phyloP scores from a whole-genome alignment of 2,888 invertebrate genomes.

The Neuroscelio doddi region DNA sequence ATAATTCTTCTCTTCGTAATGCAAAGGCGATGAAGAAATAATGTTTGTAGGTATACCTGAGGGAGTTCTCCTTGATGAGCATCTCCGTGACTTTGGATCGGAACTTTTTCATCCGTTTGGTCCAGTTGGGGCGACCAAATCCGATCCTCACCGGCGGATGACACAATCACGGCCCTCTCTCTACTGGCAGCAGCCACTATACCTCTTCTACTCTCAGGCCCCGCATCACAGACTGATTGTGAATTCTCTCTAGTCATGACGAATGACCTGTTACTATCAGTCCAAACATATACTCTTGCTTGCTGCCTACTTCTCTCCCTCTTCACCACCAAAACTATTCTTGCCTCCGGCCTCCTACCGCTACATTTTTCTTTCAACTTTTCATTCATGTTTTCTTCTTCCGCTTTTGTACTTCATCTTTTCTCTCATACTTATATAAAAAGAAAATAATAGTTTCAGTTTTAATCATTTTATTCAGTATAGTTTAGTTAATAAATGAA shows the following conservation, averaged over 20 bases:
- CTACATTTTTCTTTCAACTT: background rate
- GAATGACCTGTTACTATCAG: slow-evolving; percentile 34
- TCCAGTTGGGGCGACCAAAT: slow-evolving; percentile 46
- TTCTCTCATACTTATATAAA: too few relatives aligned
- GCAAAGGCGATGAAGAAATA: background rate
- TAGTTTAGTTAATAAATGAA: too few relatives aligned
- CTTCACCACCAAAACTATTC: background rate
- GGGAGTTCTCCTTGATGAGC: slow-evolving; percentile 70
- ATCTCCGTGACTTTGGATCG: slow-evolving; percentile 56
- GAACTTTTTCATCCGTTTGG: slow-evolving; percentile 46
- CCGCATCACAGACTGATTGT: slow-evolving; percentile 66
- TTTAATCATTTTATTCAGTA: too few relatives aligned
- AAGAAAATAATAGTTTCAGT: too few relatives aligned
- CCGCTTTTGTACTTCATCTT: too few relatives aligned
- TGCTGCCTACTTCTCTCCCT: background rate
- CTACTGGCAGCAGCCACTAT: slow-evolving; percentile 53
- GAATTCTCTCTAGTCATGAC: slow-evolving; percentile 37
- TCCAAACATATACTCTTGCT: slow-evolving; percentile 21
- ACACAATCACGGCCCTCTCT: slow-evolving; percentile 61
- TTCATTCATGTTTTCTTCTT: too few relatives aligned
- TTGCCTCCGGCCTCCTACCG: background rate
- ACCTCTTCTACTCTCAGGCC: slow-evolving; percentile 56
- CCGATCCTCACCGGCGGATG: slow-evolving; percentile 55
- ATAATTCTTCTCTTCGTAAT: too few relatives aligned
- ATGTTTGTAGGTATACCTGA: slow-evolving; percentile 60